These are phyloP conservation scores for Trichopoda pennipes DNA, from an alignment of 2,888 invertebrate genomes.

Conservation along the genomic window DNA sequence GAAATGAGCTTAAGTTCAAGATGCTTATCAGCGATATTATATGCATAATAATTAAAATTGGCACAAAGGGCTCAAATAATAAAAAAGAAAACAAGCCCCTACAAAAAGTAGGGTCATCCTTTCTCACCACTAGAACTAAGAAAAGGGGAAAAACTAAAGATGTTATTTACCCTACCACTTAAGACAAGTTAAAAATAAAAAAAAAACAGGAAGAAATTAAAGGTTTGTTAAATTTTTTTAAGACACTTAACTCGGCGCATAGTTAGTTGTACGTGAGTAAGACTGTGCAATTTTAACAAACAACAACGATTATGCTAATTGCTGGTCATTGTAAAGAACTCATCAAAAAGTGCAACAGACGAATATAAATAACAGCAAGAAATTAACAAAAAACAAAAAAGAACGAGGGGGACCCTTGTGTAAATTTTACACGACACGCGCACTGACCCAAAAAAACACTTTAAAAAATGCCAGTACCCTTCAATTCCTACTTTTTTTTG, in stretches of 20 bases:
- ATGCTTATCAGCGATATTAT: constrained; percentile 66
- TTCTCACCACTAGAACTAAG: constrained; percentile 16
- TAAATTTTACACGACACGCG: constrained; percentile 54
- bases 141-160: constrained; percentile 26
- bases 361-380: neutral
- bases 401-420: neutral
- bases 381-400: constrained; percentile 20
- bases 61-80: constrained; percentile 58
- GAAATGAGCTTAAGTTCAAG: constrained; percentile 64
- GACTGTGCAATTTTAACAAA: constrained; percentile 56
- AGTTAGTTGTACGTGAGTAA: neutral
- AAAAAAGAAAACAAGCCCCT: neutral
- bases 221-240: constrained; percentile 4
- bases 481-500: neutral
- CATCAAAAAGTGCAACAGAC: constrained; percentile 67
- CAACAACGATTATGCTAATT: constrained; percentile 78
- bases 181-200: constrained; percentile 17
- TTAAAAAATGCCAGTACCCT: constrained; percentile 36
- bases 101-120: constrained; percentile 40
- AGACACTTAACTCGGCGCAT: constrained; percentile 42
- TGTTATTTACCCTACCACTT: constrained; percentile 47
- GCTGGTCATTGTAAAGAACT: constrained; percentile 69
- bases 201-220: neutral
- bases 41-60: constrained; percentile 69
- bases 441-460: constrained; percentile 60